These are phyloP conservation scores for Haliclystus octoradiatus DNA, from an alignment of 30 jellyfish, hydroid and myxozoan genomes.

Conservation along the genomic window DNA sequence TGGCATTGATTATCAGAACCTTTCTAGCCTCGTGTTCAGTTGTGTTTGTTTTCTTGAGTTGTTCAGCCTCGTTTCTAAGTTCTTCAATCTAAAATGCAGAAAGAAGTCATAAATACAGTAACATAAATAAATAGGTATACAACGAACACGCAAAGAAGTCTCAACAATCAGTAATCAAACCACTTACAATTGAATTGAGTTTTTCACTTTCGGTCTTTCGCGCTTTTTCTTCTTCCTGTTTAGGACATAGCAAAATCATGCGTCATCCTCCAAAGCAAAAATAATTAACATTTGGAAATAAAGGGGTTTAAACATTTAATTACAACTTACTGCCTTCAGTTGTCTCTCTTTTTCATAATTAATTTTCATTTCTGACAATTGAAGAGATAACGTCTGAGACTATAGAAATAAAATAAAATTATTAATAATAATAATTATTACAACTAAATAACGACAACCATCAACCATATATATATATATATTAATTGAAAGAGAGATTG, in stretches of 20 bases:
- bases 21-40: background rate
- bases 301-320: no score
- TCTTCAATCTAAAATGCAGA: slow-evolving; percentile 6
- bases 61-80: background rate
- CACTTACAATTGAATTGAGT: background rate
- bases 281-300: no score
- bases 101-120: background rate
- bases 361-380: background rate
- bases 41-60: background rate
- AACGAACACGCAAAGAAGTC: background rate
- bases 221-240: background rate
- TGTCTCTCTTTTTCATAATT: background rate
- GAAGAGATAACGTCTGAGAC: background rate
- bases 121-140: background rate
- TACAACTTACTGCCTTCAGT: background rate
- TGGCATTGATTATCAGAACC: background rate
- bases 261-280: no score
- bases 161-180: background rate
- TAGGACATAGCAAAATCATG: no score
- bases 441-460: background rate
- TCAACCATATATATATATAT: background rate
- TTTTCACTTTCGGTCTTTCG: background rate
- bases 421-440: no score
- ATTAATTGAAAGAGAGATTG: background rate
- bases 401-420: no score